Percentiles rank a stretch among this genome's conserved stretches.
phyloP scores from a whole-genome alignment of 2,797 vertebrate species.

The Rhinichthys osculus region DNA sequence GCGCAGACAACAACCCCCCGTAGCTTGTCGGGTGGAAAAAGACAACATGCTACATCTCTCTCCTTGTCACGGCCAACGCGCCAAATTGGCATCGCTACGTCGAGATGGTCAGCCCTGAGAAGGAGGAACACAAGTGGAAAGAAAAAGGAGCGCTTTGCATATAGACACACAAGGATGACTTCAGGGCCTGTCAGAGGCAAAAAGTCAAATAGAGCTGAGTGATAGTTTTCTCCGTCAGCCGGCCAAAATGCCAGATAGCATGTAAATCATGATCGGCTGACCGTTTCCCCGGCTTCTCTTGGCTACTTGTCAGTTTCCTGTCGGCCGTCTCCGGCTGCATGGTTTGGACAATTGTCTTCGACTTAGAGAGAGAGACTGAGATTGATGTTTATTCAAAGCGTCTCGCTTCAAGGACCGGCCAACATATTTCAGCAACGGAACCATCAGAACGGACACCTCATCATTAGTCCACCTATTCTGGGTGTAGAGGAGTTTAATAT shows the following conservation, averaged over 20 bases:
- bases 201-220: conserved; percentile 85
- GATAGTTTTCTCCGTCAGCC: conserved; percentile 75
- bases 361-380: conserved; percentile 68
- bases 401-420: conserved; percentile 55
- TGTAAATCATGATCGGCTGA: conserved; percentile 79
- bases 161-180: conserved; percentile 80
- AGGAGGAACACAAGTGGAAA: conserved; percentile 18
- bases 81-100: conserved; percentile 74
- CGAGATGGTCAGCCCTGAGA: conserved; percentile 37
- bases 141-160: conserved; percentile 68
- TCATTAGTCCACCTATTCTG: conserved; percentile 70
- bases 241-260: conserved; percentile 80
- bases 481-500: conserved; percentile 73
- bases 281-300: conserved; percentile 75
- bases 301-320: conserved; percentile 77
- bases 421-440: conserved; percentile 81
- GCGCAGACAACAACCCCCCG: conserved; percentile 63
- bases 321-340: conserved; percentile 75
- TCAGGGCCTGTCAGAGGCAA: conserved; percentile 77
- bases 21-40: conserved; percentile 54
- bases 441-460: conserved; percentile 69
- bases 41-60: conserved; percentile 56
- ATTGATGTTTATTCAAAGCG: conserved; percentile 84
- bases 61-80: conserved; percentile 58
- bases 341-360: conserved; percentile 76